A percentile compares a stretch with the other conserved stretches of the same genome.
These are phyloP conservation scores for Austrolebias charrua DNA, from an alignment of 2,797 vertebrate species.

Conservation along the genomic window DNA sequence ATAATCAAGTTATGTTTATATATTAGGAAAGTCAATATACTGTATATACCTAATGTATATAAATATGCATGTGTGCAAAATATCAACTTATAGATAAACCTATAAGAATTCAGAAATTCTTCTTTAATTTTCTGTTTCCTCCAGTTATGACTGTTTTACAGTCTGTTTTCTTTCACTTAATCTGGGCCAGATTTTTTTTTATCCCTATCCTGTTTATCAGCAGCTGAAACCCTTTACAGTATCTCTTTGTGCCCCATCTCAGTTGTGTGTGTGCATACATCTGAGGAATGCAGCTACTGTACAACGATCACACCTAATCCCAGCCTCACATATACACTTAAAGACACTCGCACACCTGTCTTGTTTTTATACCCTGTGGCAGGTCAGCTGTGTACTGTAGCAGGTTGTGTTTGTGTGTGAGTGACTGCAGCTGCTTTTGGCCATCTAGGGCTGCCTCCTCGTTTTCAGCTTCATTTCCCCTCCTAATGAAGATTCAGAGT, in stretches of 20 bases:
- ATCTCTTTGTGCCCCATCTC: conserved; percentile 20
- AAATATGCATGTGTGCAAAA: too few relatives aligned
- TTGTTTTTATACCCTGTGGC: conserved; percentile 48
- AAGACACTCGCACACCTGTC: conserved; percentile 54
- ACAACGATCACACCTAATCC: conserved; percentile 7
- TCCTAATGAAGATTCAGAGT: conserved; percentile 85
- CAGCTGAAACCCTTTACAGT: conserved; percentile 21
- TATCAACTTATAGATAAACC: too few relatives aligned
- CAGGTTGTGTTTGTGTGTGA: conserved; percentile 57
- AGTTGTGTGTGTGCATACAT: background rate
- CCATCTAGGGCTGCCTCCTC: conserved; percentile 77
- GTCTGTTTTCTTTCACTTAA: conserved; percentile 20
- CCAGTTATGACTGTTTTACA: conserved; percentile 39
- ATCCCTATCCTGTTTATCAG: conserved; percentile 30
- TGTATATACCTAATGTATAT: too few relatives aligned
- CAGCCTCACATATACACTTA: conserved; percentile 29
- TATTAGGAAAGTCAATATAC: too few relatives aligned
- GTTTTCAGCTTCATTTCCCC: conserved; percentile 84
- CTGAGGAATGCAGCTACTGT: conserved; percentile 10
- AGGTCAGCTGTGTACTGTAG: conserved; percentile 48
- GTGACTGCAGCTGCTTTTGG: conserved; percentile 80
- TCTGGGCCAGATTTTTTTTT: conserved; percentile 24
- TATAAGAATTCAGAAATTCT: too few relatives aligned
- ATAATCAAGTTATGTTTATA: too few relatives aligned
- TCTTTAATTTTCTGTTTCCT: background rate